A percentile compares a stretch with the other conserved stretches of the same genome.
Conservation (phyloP, 1,140 invertebrate species). For the Drosophila dunni region DNA sequence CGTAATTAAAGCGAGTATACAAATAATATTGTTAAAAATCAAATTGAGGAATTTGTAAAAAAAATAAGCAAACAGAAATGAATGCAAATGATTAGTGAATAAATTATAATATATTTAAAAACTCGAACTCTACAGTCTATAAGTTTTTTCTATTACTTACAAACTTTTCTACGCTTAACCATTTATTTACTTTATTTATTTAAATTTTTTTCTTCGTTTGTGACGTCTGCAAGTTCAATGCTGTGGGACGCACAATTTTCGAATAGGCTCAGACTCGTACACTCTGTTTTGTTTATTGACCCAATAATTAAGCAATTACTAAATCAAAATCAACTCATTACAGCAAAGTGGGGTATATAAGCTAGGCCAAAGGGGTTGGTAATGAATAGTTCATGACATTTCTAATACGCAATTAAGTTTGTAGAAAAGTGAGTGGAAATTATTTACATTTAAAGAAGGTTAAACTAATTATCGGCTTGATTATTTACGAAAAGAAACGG, state of each 20-base stretch:
- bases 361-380: neutral
- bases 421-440: too few relatives aligned
- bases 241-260: too few relatives aligned
- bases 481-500: too few relatives aligned
- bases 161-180: neutral
- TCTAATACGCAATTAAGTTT: too few relatives aligned
- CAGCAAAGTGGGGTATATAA: neutral
- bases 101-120: constrained; percentile 72
- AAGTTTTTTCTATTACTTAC: neutral
- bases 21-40: constrained; percentile 54
- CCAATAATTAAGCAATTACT: constrained; percentile 44
- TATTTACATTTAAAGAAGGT: too few relatives aligned
- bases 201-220: neutral
- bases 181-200: neutral
- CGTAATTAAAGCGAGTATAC: constrained; percentile 16
- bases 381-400: too few relatives aligned
- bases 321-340: constrained; percentile 26
- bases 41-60: constrained; percentile 69
- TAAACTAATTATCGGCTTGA: too few relatives aligned
- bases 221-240: neutral
- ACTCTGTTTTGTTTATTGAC: constrained; percentile 8
- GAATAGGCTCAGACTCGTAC: neutral
- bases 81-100: constrained; percentile 70
- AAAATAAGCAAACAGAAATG: constrained; percentile 2
- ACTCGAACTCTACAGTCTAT: constrained; percentile 42